Evolutionary conservation across 2,797 vertebrate species (phyloP), one percentile per base, ranked within the genome.

Genomic region (Acrocephalus scirpaceus): DNA sequence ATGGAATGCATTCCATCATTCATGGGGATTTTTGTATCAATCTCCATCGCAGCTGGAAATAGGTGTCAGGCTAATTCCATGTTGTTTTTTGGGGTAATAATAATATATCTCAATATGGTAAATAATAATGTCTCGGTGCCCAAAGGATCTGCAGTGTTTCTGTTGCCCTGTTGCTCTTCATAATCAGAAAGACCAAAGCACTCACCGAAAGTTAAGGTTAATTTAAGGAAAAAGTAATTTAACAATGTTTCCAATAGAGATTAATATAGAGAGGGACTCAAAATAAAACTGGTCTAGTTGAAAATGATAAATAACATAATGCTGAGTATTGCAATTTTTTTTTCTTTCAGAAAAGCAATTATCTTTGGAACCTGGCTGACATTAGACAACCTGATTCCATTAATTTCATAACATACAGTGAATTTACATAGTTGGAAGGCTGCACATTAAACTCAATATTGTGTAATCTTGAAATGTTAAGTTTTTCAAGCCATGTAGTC

Each of bases 391-490:
- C 42, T 79, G 92, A 91, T 95, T 94, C 36, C 38, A 78, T 86
- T 88, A 1, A 12, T 82, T 94, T 94, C 45, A 86, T 76, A 86
- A 86, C 84, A 91, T 56, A 9, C 0, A 4, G 32, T 34, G 42
- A 88, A 95, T 92, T 88, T 93, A 54, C 87, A 86, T 92, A 94
- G 27, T 61, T 92, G 42, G 76, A 93, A 88, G 45, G 32, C 36
- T 91, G 76, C 44, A 57, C 38, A 40, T 60, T 73, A 70, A 90
- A 84, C 60, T 88, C 87, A 64, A 19, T 81, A 70, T 90, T 84
- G 51, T 78, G 56, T 95, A 86, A 93, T 93, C 90, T 87, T 78
- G 61, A 86, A 96, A 93, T 79, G 73, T 84, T 94, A 91, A 92
- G 91, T 91, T 96, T 96, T 92, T 92, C 88, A 84, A 94, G 60